Evolutionary conservation across 1,140 invertebrate species (phyloP).

Genomic region (Brachystomella parvula): DNA sequence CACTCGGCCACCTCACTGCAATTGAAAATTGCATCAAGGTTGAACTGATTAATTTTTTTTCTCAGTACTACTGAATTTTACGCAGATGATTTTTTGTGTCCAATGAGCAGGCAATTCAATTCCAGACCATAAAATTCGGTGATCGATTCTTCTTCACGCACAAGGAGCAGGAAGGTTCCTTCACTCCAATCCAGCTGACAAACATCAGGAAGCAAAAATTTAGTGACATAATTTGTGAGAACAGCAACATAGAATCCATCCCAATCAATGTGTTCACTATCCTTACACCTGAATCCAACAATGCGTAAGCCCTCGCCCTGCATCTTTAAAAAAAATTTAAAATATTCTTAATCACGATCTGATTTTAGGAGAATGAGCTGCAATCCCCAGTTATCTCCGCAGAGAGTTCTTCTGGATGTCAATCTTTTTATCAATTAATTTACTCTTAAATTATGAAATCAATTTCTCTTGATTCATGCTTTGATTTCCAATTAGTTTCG

Average conservation of each 20-base stretch:
- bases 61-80: too few species aligned
- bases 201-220: constrained; percentile 52
- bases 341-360: not conserved
- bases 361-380: not conserved
- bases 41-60: not conserved
- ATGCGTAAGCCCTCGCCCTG: not conserved
- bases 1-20: constrained; percentile 49
- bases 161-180: constrained; percentile 46
- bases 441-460: too few species aligned
- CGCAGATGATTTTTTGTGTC: too few species aligned
- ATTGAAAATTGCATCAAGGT: constrained; percentile 45
- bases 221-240: constrained; percentile 54
- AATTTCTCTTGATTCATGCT: too few species aligned
- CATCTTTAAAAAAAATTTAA: not conserved
- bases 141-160: constrained; percentile 53
- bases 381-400: not conserved
- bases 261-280: constrained; percentile 44
- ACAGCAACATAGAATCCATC: constrained; percentile 42
- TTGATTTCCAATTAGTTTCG: too few species aligned
- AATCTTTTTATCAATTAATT: too few species aligned
- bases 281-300: not conserved
- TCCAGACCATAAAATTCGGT: constrained; percentile 42
- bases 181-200: constrained; percentile 49
- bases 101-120: constrained; percentile 46
- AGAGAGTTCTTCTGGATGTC: not conserved